Conservation (phyloP, 2,888 invertebrate species). For the Gerris lacustris region DNA sequence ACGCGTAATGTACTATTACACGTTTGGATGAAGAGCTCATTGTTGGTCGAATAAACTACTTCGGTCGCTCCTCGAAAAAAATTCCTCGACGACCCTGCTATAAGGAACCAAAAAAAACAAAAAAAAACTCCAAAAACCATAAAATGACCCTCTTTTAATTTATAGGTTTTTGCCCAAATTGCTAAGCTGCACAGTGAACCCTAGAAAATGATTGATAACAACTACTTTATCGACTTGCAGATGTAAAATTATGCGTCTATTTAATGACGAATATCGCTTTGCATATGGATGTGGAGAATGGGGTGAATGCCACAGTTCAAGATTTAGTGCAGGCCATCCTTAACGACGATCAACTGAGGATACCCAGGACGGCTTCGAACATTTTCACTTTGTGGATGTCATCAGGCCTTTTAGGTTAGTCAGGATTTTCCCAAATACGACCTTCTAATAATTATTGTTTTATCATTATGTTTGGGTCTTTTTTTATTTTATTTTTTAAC, state of each 20-base stretch:
- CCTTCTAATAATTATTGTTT: slow-evolving; percentile 13
- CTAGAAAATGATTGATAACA: no score
- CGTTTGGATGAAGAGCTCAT: no score
- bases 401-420: slow-evolving; percentile 67
- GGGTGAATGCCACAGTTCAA: slow-evolving; percentile 50
- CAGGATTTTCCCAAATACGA: background rate
- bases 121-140: no score
- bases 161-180: no score
- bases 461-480: background rate
- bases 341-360: slow-evolving; percentile 64
- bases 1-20: no score
- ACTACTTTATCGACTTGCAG: slow-evolving; percentile 22
- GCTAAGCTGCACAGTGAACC: no score
- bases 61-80: no score
- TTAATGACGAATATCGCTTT: slow-evolving; percentile 70
- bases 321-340: slow-evolving; percentile 49
- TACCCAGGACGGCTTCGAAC: slow-evolving; percentile 63
- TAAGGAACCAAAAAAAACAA: no score
- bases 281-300: slow-evolving; percentile 73
- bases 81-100: no score
- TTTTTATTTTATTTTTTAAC: no score
- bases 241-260: slow-evolving; percentile 58
- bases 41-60: no score
- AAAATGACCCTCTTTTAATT: no score
- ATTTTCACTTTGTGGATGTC: slow-evolving; percentile 91